Conservation (phyloP, 1,140 invertebrate species). For the Zaprionus africanus region DNA sequence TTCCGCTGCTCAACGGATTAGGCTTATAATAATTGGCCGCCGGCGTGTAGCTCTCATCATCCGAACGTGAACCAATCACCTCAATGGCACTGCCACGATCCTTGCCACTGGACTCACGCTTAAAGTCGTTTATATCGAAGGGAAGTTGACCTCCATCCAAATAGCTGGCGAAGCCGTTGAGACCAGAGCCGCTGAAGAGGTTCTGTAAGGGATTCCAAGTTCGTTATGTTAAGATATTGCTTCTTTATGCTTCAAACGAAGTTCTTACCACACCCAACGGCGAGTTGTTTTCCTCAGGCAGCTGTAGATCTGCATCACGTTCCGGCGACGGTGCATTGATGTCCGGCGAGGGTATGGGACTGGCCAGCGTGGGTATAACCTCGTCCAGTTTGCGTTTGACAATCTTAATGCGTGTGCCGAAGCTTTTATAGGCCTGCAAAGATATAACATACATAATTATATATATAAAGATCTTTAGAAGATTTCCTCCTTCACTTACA, state of each 20-base stretch:
- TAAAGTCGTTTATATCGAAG: conserved; percentile 84
- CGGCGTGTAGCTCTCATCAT: conserved; percentile 75
- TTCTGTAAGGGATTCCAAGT: conserved; percentile 45
- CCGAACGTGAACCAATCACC: conserved; percentile 85
- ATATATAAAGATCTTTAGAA: background rate
- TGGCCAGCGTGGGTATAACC: conserved; percentile 87
- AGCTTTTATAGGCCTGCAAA: conserved; percentile 95
- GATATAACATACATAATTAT: background rate
- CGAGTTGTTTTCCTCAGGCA: conserved; percentile 86
- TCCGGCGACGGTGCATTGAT: conserved; percentile 93
- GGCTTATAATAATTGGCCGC: conserved; percentile 70
- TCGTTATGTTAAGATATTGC: background rate
- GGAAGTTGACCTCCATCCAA: conserved; percentile 77
- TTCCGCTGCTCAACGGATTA: conserved; percentile 49
- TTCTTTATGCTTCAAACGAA: background rate
- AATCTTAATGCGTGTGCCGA: conserved; percentile 93
- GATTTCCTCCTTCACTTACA: conserved; percentile 87
- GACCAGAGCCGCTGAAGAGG: conserved; percentile 64
- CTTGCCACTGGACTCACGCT: conserved; percentile 62
- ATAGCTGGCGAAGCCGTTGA: conserved; percentile 80
- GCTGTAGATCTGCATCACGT: conserved; percentile 91
- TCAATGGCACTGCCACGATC: conserved; percentile 84
- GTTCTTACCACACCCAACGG: conserved; percentile 58
- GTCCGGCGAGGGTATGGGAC: conserved; percentile 90
- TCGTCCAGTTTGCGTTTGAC: conserved; percentile 94